These are phyloP conservation scores for Probaryconus sp. DNA, from an alignment of 1,140 invertebrate species.

Conservation along the genomic window DNA sequence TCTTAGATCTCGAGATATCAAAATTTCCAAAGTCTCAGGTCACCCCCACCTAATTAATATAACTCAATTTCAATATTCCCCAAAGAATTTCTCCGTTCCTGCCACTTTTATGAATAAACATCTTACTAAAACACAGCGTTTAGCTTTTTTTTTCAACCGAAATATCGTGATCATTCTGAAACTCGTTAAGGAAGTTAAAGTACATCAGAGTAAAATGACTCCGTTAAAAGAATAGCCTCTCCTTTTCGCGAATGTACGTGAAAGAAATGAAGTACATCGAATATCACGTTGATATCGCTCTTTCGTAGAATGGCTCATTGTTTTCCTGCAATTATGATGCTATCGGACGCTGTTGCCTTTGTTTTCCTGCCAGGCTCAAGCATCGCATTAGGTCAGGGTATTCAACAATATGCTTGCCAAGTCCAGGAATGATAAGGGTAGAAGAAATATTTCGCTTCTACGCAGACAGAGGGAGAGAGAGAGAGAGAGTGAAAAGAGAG, in stretches of 20 bases:
- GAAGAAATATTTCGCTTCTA: slow-evolving; percentile 35
- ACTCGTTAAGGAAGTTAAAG: slow-evolving; percentile 53
- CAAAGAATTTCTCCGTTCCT: too few species aligned
- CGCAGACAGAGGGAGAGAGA: slow-evolving; percentile 9
- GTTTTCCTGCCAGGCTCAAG: slow-evolving; percentile 47
- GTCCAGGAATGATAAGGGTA: slow-evolving; percentile 36
- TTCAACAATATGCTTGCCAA: slow-evolving; percentile 50
- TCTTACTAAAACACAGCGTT: too few species aligned
- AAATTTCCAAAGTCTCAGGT: too few species aligned
- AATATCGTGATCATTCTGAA: slow-evolving; percentile 40
- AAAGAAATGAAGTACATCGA: slow-evolving; percentile 54
- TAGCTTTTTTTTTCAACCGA: too few species aligned
- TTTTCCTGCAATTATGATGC: slow-evolving; percentile 59
- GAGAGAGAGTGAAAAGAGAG: too few species aligned
- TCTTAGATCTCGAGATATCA: too few species aligned
- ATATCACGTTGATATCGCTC: slow-evolving; percentile 43
- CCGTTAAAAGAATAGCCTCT: slow-evolving; percentile 35
- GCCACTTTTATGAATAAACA: too few species aligned
- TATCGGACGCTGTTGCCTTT: slow-evolving; percentile 53
- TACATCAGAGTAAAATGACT: slow-evolving; percentile 32
- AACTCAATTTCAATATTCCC: too few species aligned
- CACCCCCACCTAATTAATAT: too few species aligned
- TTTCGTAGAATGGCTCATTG: slow-evolving; percentile 51
- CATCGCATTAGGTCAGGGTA: slow-evolving; percentile 40
- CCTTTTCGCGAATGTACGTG: slow-evolving; percentile 34